A percentile compares a stretch with the other conserved stretches of the same genome.
Evolutionary conservation across 2,888 invertebrate species (phyloP).

Genomic region (Drosophila leonis): DNA sequence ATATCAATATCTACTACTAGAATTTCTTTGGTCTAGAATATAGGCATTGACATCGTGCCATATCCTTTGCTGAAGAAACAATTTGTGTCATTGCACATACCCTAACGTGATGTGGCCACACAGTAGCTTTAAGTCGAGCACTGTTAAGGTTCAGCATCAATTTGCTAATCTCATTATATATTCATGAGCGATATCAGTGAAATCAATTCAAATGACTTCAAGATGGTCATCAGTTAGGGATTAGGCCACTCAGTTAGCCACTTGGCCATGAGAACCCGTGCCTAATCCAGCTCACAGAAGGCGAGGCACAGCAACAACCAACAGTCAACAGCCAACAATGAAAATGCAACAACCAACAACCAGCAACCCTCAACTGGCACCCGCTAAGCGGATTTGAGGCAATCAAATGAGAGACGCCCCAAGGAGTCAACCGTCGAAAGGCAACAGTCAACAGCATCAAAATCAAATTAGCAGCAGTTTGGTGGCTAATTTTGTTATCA

Average conservation of each 20-base stretch:
- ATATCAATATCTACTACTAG: too few species aligned
- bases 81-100: neutral
- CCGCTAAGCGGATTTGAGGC: constrained; percentile 80
- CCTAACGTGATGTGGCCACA: too few species aligned
- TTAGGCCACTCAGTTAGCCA: constrained; percentile 44
- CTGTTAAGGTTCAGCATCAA: neutral
- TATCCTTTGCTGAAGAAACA: too few species aligned
- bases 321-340: constrained; percentile 6
- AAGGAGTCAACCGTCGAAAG: constrained; percentile 24
- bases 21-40: too few species aligned
- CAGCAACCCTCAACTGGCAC: constrained; percentile 61
- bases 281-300: constrained; percentile 80
- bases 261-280: constrained; percentile 74
- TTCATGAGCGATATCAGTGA: constrained; percentile 32
- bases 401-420: constrained; percentile 57
- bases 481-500: constrained; percentile 77
- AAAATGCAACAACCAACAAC: constrained; percentile 1
- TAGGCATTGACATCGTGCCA: too few species aligned
- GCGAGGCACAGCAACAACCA: constrained; percentile 21
- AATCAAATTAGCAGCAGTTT: constrained; percentile 82
- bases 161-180: constrained; percentile 38
- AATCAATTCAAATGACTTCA: constrained; percentile 35
- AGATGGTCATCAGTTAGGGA: constrained; percentile 46
- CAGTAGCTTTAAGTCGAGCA: neutral
- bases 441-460: constrained; percentile 64